A percentile compares a stretch with the other conserved stretches of the same genome.
These are phyloP conservation scores for Synergus umbraculus DNA, from an alignment of 2,888 invertebrate species.

Conservation along the genomic window DNA sequence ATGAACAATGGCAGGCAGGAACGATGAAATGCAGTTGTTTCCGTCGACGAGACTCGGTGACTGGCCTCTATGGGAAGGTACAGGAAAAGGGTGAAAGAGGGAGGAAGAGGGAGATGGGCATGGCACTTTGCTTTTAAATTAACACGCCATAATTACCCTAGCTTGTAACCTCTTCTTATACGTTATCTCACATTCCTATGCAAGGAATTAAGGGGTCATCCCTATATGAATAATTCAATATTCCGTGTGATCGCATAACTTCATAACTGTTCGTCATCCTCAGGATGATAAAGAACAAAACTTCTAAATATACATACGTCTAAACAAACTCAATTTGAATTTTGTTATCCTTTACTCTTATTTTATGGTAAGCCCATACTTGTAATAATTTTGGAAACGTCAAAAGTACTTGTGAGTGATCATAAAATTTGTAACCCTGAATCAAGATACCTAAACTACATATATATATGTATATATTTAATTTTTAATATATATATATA, in stretches of 20 bases:
- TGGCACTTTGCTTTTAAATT: conserved; percentile 63
- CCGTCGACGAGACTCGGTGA: conserved; percentile 53
- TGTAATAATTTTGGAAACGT: not conserved
- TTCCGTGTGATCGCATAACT: not conserved
- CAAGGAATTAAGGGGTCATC: conserved; percentile 38
- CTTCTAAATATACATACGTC: not conserved
- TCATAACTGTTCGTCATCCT: not conserved
- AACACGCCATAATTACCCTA: conserved; percentile 64
- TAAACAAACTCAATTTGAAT: no score
- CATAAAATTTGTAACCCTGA: not conserved
- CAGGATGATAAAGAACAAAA: not conserved
- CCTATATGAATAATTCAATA: not conserved
- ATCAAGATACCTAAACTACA: no score
- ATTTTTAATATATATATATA: no score
- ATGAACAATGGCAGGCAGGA: conserved; percentile 54
- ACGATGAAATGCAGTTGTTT: conserved; percentile 51
- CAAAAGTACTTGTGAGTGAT: not conserved
- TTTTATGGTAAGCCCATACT: no score
- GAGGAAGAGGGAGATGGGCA: conserved; percentile 43
- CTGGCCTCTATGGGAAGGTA: conserved; percentile 51
- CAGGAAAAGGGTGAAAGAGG: no score
- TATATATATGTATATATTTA: no score
- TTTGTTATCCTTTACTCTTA: no score
- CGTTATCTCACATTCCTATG: conserved; percentile 62
- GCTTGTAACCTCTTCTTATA: conserved; percentile 45